A percentile compares a stretch with the other conserved stretches of the same genome.
Evolutionary conservation across 2,113 vertebrate genomes (phyloP).

Genomic region (Gymnocephalus cernua): DNA sequence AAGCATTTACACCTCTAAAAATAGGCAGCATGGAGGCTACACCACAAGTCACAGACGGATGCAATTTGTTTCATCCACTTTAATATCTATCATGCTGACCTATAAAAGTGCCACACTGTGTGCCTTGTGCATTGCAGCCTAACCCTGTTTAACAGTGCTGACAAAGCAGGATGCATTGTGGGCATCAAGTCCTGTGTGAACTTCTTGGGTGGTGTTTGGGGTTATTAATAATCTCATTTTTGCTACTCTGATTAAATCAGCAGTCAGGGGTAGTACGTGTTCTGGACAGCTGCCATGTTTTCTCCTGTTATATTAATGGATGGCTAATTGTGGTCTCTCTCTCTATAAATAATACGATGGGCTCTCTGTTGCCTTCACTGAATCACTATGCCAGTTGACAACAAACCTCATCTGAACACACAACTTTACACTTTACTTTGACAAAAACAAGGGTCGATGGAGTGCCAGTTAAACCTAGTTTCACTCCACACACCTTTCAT

Average conservation of each 20-base stretch:
- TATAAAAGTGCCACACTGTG: slow-evolving; percentile 55
- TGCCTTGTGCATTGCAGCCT: slow-evolving; percentile 32
- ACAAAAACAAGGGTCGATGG: slow-evolving; percentile 1
- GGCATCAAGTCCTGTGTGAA: slow-evolving; percentile 69
- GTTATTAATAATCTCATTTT: slow-evolving; percentile 82
- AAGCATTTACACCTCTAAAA: slow-evolving; percentile 71
- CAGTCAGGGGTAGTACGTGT: slow-evolving; percentile 73
- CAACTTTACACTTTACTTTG: slow-evolving; percentile 38
- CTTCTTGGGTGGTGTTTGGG: slow-evolving; percentile 72
- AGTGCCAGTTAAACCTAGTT: slow-evolving; percentile 27
- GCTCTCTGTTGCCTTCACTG: slow-evolving; percentile 66
- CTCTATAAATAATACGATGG: slow-evolving; percentile 80
- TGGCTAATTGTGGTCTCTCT: slow-evolving; percentile 81
- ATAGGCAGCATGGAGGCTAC: slow-evolving; percentile 51
- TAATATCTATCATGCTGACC: slow-evolving; percentile 29
- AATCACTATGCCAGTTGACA: slow-evolving; percentile 35
- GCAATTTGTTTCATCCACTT: slow-evolving; percentile 46
- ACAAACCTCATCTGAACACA: slow-evolving; percentile 5
- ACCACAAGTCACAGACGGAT: slow-evolving; percentile 37
- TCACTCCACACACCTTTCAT: slow-evolving; percentile 42
- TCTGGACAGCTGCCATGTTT: slow-evolving; percentile 78
- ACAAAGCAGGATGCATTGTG: slow-evolving; percentile 42
- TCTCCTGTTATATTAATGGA: slow-evolving; percentile 81
- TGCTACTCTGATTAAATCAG: slow-evolving; percentile 77
- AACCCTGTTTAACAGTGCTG: slow-evolving; percentile 61